phyloP scores from a whole-genome alignment of 2,888 invertebrate genomes.

The Acanthosoma haemorrhoidale region DNA sequence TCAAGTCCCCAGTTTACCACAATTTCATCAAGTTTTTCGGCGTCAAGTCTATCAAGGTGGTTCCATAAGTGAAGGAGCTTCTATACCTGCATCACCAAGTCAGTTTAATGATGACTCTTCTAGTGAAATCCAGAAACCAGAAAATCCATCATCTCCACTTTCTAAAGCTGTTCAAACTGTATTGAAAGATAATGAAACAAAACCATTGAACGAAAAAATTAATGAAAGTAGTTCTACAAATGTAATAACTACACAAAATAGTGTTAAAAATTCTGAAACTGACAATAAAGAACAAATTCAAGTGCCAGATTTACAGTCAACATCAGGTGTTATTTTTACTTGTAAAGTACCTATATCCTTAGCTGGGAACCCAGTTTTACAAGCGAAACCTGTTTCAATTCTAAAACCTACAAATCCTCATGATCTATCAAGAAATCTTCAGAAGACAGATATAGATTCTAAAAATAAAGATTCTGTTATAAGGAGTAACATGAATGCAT shows the following conservation, averaged over 20 bases:
- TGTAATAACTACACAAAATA: not conserved
- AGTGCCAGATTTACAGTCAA: constrained; percentile 33
- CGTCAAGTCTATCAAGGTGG: constrained; percentile 56
- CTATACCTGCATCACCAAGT: constrained; percentile 40
- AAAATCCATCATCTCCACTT: constrained; percentile 36
- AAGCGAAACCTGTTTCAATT: constrained; percentile 47
- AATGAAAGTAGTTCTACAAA: constrained; percentile 13
- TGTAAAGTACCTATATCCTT: constrained; percentile 63
- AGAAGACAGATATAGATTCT: constrained; percentile 33
- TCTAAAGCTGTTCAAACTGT: constrained; percentile 48
- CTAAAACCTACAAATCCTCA: constrained; percentile 45
- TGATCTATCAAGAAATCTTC: constrained; percentile 38
- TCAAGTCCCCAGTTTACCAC: constrained; percentile 59
- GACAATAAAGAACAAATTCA: constrained; percentile 30
- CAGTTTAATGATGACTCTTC: constrained; percentile 32
- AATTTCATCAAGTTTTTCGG: constrained; percentile 74
- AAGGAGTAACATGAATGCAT: constrained; percentile 50
- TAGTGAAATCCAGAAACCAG: constrained; percentile 27
- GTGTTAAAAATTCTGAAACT: not conserved
- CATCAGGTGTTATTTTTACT: constrained; percentile 61
- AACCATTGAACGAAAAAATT: constrained; percentile 20
- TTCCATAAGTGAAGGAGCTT: constrained; percentile 38
- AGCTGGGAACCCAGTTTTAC: constrained; percentile 46
- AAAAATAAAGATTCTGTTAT: constrained; percentile 48
- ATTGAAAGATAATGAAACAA: constrained; percentile 35